Conservation (phyloP, 2,797 vertebrate species). For the Sebastes trivittatus region DNA sequence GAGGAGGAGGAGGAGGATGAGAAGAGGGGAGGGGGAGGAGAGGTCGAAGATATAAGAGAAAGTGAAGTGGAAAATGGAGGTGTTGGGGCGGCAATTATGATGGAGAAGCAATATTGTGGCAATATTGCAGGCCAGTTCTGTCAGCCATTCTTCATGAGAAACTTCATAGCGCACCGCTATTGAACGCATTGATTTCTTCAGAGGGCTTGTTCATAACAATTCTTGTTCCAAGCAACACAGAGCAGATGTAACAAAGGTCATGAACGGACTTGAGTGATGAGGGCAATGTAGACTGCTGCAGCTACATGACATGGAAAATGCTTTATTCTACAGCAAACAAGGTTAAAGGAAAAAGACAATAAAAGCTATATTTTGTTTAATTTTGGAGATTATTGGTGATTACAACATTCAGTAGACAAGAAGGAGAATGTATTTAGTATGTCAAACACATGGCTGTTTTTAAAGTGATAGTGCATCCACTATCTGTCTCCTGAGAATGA, state of each 20-base stretch:
- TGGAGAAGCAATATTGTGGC: constrained; percentile 49
- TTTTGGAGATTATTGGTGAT: neutral
- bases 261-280: constrained; percentile 17
- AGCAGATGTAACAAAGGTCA: constrained; percentile 24
- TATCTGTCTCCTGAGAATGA: neutral
- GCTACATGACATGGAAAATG: neutral
- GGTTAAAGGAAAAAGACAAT: neutral
- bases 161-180: constrained; percentile 10
- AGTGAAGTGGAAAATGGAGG: constrained; percentile 53
- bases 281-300: neutral
- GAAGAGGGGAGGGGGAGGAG: neutral
- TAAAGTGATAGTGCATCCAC: neutral
- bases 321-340: neutral
- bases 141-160: constrained; percentile 45
- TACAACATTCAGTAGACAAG: neutral
- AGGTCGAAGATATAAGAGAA: constrained; percentile 24
- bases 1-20: neutral
- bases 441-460: neutral
- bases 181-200: constrained; percentile 58
- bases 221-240: constrained; percentile 18
- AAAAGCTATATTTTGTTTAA: neutral
- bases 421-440: neutral
- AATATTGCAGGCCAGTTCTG: constrained; percentile 21
- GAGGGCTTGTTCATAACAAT: constrained; percentile 39
- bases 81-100: constrained; percentile 53